Conservation (phyloP, 2,888 invertebrate species). For the Schizotus pectinicornis region DNA sequence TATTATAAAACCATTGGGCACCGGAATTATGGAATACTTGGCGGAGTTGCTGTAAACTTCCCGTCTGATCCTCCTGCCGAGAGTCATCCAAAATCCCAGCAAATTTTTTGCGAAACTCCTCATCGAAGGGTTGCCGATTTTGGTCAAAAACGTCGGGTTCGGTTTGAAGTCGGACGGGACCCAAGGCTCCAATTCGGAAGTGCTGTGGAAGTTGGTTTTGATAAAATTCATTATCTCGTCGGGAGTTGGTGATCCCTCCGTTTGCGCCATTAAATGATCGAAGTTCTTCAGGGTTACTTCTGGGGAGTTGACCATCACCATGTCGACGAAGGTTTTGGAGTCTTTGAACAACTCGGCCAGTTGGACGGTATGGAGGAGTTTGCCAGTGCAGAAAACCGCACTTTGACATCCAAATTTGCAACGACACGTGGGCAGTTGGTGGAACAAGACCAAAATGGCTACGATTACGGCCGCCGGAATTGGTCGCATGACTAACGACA, state of each 20-base stretch:
- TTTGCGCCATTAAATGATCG: slow-evolving; percentile 61
- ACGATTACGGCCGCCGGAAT: not conserved
- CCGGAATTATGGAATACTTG: slow-evolving; percentile 54
- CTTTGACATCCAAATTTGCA: slow-evolving; percentile 50
- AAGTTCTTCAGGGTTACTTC: slow-evolving; percentile 66
- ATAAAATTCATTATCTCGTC: slow-evolving; percentile 64
- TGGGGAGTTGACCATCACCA: slow-evolving; percentile 68
- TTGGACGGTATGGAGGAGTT: slow-evolving; percentile 75
- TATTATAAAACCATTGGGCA: slow-evolving; percentile 67
- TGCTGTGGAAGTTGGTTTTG: slow-evolving; percentile 62
- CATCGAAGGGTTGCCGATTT: slow-evolving; percentile 67
- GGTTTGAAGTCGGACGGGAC: slow-evolving; percentile 64
- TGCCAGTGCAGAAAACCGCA: slow-evolving; percentile 77
- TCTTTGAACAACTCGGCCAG: slow-evolving; percentile 71
- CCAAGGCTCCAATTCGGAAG: slow-evolving; percentile 67
- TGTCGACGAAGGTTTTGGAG: slow-evolving; percentile 86
- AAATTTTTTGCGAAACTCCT: slow-evolving; percentile 67
- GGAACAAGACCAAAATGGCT: not conserved
- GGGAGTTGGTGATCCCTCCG: slow-evolving; percentile 58
- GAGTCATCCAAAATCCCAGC: slow-evolving; percentile 67
- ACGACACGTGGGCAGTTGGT: not conserved
- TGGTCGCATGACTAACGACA: too few species aligned
- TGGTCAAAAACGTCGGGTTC: slow-evolving; percentile 66
- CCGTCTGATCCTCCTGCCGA: slow-evolving; percentile 66
- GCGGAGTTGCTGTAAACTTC: slow-evolving; percentile 62